Evolutionary conservation across 2,888 invertebrate species (phyloP), one percentile per base, ranked within the genome.

Genomic region (Hedychridium roseum): DNA sequence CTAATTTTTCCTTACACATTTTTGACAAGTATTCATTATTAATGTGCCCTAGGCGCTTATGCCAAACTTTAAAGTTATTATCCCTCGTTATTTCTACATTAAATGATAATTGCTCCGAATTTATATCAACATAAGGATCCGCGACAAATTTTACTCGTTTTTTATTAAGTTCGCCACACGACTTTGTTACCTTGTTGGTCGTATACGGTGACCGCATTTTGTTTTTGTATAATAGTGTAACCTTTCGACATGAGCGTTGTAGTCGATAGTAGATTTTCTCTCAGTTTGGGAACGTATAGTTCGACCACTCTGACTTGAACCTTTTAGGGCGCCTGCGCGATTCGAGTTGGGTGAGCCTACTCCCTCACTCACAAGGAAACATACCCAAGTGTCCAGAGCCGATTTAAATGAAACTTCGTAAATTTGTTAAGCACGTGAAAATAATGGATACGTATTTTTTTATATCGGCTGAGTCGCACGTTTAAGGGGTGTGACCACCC

Each of bases 21-120:
- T 1, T 32, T 1, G 26, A 12, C 1, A 43, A 2, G 27, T 36
- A 43, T 30, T 37, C n/a, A 20, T 37, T 3, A 43, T n/a, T 6
- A 35, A 36, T 12, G 1, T 1, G 3, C 15, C 4, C 9, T 6
- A 2, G 1, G 11, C n/a, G 23, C 5, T 2, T 1, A n/a, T 11
- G 7, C 4, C 16, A 1, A 35, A 36, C 3, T 20, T 20, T n/a
- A n/a, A n/a, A n/a, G 20, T 35, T 5, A 35, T 1, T n/a, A 20
- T 1, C 2, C 2, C 5, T 11, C 2, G 17, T 20, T 12, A 7
- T n/a, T 1, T 5, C 1, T 20, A 12, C 14, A 16, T 27, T 27
- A 38, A 17, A 27, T 17, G 38, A 27, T 27, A 2, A 14, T 38
- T 6, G 1, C 12, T 1, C 15, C 16, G n/a, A n/a, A n/a, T n/a